Base-by-base conservation (phyloP, 1,140 invertebrate genomes). In the Heliconius nattereri region DNA sequence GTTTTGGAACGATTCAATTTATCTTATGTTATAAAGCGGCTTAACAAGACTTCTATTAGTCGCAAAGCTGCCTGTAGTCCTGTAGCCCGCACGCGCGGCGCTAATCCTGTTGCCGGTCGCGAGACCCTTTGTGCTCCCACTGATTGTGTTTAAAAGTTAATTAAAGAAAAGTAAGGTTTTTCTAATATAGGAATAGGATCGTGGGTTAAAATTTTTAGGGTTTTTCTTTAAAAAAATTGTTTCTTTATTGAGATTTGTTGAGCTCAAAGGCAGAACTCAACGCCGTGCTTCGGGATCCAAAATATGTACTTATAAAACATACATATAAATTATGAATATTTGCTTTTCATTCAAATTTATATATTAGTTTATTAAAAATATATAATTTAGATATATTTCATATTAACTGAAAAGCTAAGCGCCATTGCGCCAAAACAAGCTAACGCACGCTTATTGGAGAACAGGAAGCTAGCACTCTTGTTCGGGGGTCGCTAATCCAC, bases 1-100 rank as follows among this genome's bases (percentile, higher is more conserved):
- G 60, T 66, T 66, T 66, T 29, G 13, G 3, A 66, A 29, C 60
- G 60, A 66, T 66, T 66, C 60, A 66, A 66, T 66, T 66, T 66
- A 66, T 66, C 60, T 66, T 66, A 29, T 66, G 60, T 66, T 29
- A 29, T 66, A 66, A 66, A 66, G 60, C 60, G 23, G 60, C 23
- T 66, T 66, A 66, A 20, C 54, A 9, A 23, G 54, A 60, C 54
- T 60, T 60, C 8, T 9, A 23, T n/a, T 45, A 16, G 40, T 45
- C 40, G 40, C 40, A 45, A 45, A 60, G 57, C 57, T 60, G 20
- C 9, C 23, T 60, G 57, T 54, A 54, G 5, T 60, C 57, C 23
- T 60, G 57, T 54, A 54, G 5, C 23, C 57, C 3, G 57, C 23
- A 13, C 57, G 57, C n/a, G 40, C 40, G 40, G 13, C 57, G 57